Evolutionary conservation across 2,113 vertebrate species (phyloP), one percentile per base, ranked within the genome.

Genomic region (Oenanthe melanoleuca): DNA sequence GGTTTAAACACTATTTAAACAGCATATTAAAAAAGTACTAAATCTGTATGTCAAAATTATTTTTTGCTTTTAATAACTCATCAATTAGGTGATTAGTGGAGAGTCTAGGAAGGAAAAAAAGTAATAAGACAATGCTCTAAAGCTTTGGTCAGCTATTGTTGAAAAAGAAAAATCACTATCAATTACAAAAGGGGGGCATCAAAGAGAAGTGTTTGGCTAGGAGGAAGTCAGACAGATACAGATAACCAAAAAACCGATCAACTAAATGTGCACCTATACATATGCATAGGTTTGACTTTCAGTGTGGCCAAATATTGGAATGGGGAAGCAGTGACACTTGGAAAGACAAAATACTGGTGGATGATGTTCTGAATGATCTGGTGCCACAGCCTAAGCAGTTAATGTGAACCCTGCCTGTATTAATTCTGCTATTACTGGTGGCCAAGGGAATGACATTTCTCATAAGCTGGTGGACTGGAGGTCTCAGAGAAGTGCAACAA

Each of bases 141-240:
- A 83, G 11, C 1, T 65, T 80, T 28, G 37, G 3, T 45, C 37
- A 83, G 5, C 5, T 70, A 5, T 69, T 56, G 7, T 16, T 83
- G 24, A 52, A 82, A 85, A 89, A 71, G 4, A 2, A 79, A 71
- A 79, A 55, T 31, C 6, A 20, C 11, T 47, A 5, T 45, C 11
- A 26, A 22, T 49, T 26, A 8, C 37, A 42, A 24, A 38, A 1
- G 1, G 6, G 2, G 1, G 5, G 1, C 23, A 70, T 40, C 18
- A 61, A 52, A 67, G 13, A 80, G 1, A 6, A 31, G 7, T 66
- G 5, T 40, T 71, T 74, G 12, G 6, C 25, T 56, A 37, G 34
- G 3, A 72, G 16, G 15, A 92, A 82, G 29, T 40, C 44, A 87
- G 15, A 61, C 3, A 55, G 56, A 60, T n/a, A 5, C 49, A 24